Evolutionary conservation across 2,113 vertebrate species (phyloP).

Genomic region (Ctenodactylus gundi): DNA sequence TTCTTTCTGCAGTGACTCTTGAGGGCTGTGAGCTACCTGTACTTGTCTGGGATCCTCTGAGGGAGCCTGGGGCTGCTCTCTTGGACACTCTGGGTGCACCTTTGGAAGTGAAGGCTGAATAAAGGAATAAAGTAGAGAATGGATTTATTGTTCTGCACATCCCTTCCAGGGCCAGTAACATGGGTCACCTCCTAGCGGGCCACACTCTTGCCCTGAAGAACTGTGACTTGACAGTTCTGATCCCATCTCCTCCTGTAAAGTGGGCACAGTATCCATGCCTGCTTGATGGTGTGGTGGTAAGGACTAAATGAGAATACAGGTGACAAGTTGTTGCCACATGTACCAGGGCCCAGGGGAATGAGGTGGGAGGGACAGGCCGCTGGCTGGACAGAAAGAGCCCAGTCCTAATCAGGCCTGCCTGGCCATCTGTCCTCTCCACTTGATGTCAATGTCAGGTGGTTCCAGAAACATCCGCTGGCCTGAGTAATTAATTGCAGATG

Average conservation of each 20-base stretch:
- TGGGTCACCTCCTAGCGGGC: neutral
- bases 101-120: neutral
- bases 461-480: constrained; percentile 62
- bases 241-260: neutral
- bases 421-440: neutral
- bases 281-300: neutral
- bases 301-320: neutral
- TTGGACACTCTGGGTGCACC: neutral
- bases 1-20: neutral
- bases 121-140: neutral
- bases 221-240: neutral
- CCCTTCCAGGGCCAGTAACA: neutral
- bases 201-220: neutral
- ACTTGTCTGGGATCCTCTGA: neutral
- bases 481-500: constrained; percentile 76
- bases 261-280: neutral
- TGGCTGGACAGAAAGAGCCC: neutral
- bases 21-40: neutral
- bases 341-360: neutral
- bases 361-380: neutral
- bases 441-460: constrained; percentile 52
- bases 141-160: neutral
- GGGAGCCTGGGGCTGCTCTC: neutral
- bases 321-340: neutral
- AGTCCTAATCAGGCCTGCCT: neutral